A percentile compares a stretch with the other conserved stretches of the same genome.
Evolutionary conservation across 2,888 invertebrate species (phyloP).

Genomic region (Noctua janthina): DNA sequence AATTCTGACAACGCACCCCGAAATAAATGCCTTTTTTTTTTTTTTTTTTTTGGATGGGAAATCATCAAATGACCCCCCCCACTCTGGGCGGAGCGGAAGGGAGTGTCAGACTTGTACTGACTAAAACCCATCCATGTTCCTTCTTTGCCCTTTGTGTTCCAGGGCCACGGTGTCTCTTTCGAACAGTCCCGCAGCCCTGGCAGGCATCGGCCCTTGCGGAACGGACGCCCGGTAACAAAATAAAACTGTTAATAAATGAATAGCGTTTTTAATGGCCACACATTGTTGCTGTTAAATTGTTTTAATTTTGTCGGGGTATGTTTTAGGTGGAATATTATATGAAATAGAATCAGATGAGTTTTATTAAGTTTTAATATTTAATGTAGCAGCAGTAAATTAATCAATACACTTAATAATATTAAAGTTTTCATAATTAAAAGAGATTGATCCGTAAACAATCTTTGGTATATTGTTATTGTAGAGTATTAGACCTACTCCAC

Average conservation of each 20-base stretch:
- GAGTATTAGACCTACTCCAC: no score
- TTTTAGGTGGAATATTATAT: background rate
- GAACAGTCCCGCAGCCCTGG: no score
- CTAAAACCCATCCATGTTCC: no score
- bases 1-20: no score
- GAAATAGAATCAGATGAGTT: background rate
- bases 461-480: background rate
- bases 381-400: background rate
- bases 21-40: no score
- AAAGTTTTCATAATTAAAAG: background rate
- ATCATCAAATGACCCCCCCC: no score
- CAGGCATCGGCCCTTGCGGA: no score
- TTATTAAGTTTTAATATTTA: background rate
- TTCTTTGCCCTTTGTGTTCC: no score
- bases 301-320: background rate
- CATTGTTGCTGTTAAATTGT: constrained; percentile 15
- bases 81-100: no score
- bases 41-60: no score
- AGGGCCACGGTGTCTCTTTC: no score
- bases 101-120: no score
- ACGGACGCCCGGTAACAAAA: constrained; percentile 40
- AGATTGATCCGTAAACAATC: background rate
- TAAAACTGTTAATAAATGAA: constrained; percentile 31
- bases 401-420: background rate
- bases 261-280: constrained; percentile 22